Percentiles rank a stretch among this genome's conserved stretches.
phyloP scores from a whole-genome alignment of 92 coral and sea anemone species.

The Epizoanthus fatuus region DNA sequence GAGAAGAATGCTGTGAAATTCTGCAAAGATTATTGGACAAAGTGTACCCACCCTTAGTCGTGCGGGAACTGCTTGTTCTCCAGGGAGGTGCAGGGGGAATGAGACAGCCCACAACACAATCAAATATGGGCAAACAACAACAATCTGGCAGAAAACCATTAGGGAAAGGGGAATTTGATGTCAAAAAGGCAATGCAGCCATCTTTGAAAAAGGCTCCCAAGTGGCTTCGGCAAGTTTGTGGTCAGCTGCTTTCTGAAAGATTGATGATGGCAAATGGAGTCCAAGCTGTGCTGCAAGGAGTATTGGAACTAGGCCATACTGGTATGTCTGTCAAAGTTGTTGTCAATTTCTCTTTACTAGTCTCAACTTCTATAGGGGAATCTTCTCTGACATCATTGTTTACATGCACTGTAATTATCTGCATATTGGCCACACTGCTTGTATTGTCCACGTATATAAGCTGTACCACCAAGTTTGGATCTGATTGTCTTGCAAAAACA shows the following conservation, averaged over 20 bases:
- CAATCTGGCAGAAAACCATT: neutral
- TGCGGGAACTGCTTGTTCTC: constrained; percentile 86
- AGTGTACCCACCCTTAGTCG: constrained; percentile 87
- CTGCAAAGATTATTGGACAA: constrained; percentile 73
- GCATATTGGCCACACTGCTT: neutral
- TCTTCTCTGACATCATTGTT: too few species aligned
- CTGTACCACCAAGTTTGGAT: too few species aligned
- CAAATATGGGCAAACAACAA: neutral
- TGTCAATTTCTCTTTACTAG: too few species aligned
- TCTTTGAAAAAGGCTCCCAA: constrained; percentile 52
- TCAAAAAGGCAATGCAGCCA: neutral
- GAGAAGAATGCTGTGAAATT: constrained; percentile 67
- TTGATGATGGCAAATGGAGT: constrained; percentile 90
- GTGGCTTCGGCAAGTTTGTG: constrained; percentile 91
- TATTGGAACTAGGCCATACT: constrained; percentile 70
- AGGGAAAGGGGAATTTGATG: neutral
- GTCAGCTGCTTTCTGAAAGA: constrained; percentile 86
- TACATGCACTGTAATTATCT: too few species aligned
- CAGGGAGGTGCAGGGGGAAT: constrained; percentile 60
- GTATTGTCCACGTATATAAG: neutral
- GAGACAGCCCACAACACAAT: neutral
- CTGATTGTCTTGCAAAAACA: too few species aligned
- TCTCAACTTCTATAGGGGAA: too few species aligned
- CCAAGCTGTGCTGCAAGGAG: constrained; percentile 80
- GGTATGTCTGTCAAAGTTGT: constrained; percentile 50